Evolutionary conservation across 2,797 vertebrate genomes (phyloP), one percentile per base, ranked within the genome.

Genomic region (Chiroxiphia lanceolata): DNA sequence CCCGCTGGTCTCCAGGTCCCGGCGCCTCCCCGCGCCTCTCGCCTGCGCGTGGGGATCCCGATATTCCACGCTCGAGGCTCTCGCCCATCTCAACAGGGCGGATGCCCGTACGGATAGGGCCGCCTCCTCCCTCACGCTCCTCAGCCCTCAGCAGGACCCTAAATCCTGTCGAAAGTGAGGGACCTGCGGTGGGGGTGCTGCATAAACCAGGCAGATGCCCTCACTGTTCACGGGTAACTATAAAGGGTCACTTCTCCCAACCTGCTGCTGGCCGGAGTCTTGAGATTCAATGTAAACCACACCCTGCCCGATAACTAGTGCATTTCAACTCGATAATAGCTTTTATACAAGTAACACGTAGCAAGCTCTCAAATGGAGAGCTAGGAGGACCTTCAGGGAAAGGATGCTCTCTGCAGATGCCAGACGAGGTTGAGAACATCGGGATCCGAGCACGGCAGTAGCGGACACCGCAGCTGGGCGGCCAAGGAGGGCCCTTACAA

Each of bases 51-150:
- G 29, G 5, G 10, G 13, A 29, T 11, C 6, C 20, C 1, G 25
- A 2, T n/a, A 9, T 12, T 18, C 27, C 38, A 21, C 1, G 3
- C 13, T 53, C 4, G 6, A 22, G 36, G 17, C 10, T 57, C 18
- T 47, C 9, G 1, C 26, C 48, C 54, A 9, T 7, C 11, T 16
- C 11, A 27, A 18, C 5, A 20, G 47, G 38, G 33, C 1, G 1
- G 29, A 15, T 59, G 44, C 13, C 11, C 6, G 0, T 29, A 15
- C 0, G 4, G 14, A 50, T 5, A 33, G 23, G 9, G 15, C 3
- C 33, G 6, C 3, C 26, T 88, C 15, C 17, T n/a, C 11, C 15
- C 25, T 14, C 27, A 25, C 2, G 13, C 8, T 36, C 29, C n/a
- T 10, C 63, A 54, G 61, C 10, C 9, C 42, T 74, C 45, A n/a